phyloP scores from a whole-genome alignment of 2,888 invertebrate species.

The Caenorhabditis drosophilae region DNA sequence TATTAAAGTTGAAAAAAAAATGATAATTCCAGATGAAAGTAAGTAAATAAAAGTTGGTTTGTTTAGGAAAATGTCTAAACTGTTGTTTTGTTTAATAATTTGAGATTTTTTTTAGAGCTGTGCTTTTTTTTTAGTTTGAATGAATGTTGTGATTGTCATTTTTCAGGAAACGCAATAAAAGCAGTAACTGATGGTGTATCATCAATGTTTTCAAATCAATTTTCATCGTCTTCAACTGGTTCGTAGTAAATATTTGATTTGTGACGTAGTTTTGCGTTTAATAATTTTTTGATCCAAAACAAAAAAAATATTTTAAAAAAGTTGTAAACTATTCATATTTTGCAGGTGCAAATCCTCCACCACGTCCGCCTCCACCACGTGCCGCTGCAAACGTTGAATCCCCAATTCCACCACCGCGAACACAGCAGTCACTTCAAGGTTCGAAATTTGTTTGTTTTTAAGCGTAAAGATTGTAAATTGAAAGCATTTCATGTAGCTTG shows the following conservation, averaged over 20 bases:
- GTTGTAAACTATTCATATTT: neutral
- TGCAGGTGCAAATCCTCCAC: slow-evolving; percentile 34
- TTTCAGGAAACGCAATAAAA: slow-evolving; percentile 33
- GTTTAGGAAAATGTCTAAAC: no score
- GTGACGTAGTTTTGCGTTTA: slow-evolving; percentile 1
- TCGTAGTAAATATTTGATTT: slow-evolving; percentile 2
- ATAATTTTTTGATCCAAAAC: no score
- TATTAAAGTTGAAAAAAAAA: neutral
- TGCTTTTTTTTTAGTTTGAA: slow-evolving; percentile 1
- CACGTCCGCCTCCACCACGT: slow-evolving; percentile 52
- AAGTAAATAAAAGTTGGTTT: no score
- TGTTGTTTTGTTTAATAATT: no score
- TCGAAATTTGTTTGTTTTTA: slow-evolving; percentile 3
- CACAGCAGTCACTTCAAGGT: slow-evolving; percentile 49
- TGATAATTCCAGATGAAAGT: slow-evolving; percentile 19
- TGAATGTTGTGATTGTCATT: slow-evolving; percentile 9
- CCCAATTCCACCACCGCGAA: slow-evolving; percentile 56
- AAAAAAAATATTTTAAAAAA: no score
- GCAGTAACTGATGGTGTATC: slow-evolving; percentile 33
- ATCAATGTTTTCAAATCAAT: slow-evolving; percentile 16
- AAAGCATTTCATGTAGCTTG: no score
- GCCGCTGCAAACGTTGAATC: slow-evolving; percentile 39
- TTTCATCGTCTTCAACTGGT: slow-evolving; percentile 1
- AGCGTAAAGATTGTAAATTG: no score
- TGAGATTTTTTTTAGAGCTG: neutral